Percentiles rank a stretch among this genome's conserved stretches.
phyloP scores from a whole-genome alignment of 2,113 vertebrate genomes.

The Hyperoodon ampullatus region DNA sequence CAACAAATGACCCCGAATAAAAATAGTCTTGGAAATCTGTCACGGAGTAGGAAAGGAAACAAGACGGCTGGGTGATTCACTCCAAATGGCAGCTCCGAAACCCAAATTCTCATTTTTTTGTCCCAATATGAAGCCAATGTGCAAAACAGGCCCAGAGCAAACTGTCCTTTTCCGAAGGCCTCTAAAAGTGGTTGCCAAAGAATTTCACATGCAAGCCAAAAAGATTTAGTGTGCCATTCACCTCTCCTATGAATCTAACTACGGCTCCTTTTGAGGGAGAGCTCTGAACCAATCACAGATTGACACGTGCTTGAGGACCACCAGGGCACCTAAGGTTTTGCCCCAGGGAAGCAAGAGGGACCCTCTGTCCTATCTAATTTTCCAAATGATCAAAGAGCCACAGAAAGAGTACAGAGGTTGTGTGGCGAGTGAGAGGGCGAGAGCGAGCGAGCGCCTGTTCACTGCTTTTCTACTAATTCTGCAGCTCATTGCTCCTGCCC shows the following conservation, averaged over 20 bases:
- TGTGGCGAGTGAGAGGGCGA: not conserved
- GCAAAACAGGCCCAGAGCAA: conserved; percentile 77
- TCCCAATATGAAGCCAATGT: conserved; percentile 79
- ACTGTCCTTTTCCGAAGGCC: conserved; percentile 72
- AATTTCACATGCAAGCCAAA: conserved; percentile 74
- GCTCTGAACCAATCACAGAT: not conserved
- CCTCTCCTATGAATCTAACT: conserved; percentile 62
- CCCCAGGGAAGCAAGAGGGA: conserved; percentile 13
- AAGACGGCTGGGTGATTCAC: conserved; percentile 77
- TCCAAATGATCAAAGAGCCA: not conserved
- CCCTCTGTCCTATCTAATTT: conserved; percentile 28
- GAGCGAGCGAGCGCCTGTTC: no score
- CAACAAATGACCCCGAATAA: conserved; percentile 81
- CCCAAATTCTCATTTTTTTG: conserved; percentile 78
- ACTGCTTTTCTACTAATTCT: not conserved
- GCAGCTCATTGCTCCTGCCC: not conserved
- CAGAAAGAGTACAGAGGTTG: not conserved
- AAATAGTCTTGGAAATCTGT: conserved; percentile 81
- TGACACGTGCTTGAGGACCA: conserved; percentile 36
- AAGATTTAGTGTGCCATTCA: conserved; percentile 73
- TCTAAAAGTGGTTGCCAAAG: conserved; percentile 71
- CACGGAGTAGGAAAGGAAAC: conserved; percentile 72
- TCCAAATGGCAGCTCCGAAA: conserved; percentile 79
- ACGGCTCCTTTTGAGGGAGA: not conserved
- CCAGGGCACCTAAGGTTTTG: not conserved